Base-by-base conservation (phyloP, 2,888 invertebrate species). In the Aspidiotus rigidus region DNA sequence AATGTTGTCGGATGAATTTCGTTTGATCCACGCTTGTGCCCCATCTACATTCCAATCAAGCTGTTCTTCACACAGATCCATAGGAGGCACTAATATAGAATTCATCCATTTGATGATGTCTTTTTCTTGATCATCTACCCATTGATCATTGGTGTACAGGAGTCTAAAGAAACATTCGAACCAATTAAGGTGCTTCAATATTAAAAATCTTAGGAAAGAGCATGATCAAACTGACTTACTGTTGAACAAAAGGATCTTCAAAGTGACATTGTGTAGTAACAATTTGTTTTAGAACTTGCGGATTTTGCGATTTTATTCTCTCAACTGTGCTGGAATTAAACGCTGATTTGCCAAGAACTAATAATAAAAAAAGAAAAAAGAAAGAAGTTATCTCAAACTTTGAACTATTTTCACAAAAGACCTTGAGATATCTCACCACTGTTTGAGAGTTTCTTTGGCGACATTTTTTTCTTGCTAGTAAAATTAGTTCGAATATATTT, bases 71-170 rank as follows among this genome's bases (percentile, higher is more conserved):
- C 84, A 82, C 0, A 72, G 39, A 73, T 89, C 88, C 0, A 84
- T 82, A 0, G 89, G 89, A 1, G 90, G 87, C 6, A 88, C 86
- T 8, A 91, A 79, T 64, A 91, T 79, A 9, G 85, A 85, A 77
- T 91, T 90, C 0, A 91, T 78, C 90, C 90, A 91, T 73, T 87
- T 86, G 75, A 85, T 87, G 71, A 90, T 87, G 75, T 87, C 84
- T 0, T 76, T 79, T 77, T 88, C 87, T 76, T 89, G 86, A 70
- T 84, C 82, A 60, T 84, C 82, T 1, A 90, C 81, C 75, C 87
- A 86, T 62, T 75, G 72, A 17, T 71, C 40, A 61, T 72, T 73
- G 49, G 70, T 69, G 57, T 72, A 73, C 15, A 72, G 53, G 17
- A 70, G 60, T 59, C 73, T 73, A 28, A 28, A 5, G 28, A 5